These are phyloP conservation scores for Junonia oenone DNA, from an alignment of 2,888 invertebrate species.

Conservation along the genomic window DNA sequence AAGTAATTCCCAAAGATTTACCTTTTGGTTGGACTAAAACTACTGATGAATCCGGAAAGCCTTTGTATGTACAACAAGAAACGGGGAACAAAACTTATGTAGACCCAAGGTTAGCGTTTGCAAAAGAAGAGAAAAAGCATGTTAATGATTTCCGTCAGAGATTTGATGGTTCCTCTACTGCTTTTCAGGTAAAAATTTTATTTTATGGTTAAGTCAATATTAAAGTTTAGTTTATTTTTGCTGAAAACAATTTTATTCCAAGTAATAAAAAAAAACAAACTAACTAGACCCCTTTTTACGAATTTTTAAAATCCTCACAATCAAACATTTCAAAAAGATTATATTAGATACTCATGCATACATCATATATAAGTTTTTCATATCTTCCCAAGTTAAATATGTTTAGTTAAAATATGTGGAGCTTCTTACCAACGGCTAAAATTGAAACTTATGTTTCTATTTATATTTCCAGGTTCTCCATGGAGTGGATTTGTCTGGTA, in stretches of 20 bases:
- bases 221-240: not conserved
- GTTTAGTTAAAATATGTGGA: not conserved
- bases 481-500: constrained; percentile 91
- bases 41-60: constrained; percentile 84
- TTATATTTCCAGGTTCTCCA: constrained; percentile 83
- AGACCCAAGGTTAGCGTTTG: constrained; percentile 95
- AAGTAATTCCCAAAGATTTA: constrained; percentile 87
- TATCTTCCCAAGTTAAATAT: too few species aligned
- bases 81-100: constrained; percentile 90
- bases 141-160: constrained; percentile 88
- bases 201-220: too few species aligned
- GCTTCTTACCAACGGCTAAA: not conserved
- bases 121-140: constrained; percentile 88
- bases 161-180: constrained; percentile 92
- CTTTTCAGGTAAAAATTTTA: too few species aligned
- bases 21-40: constrained; percentile 94
- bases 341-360: too few species aligned
- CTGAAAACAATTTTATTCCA: too few species aligned
- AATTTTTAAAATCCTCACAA: too few species aligned
- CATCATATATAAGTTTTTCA: too few species aligned
- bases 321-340: too few species aligned
- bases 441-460: not conserved
- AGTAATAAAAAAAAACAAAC: too few species aligned
- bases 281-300: too few species aligned
- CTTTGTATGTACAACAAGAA: constrained; percentile 87